These are phyloP conservation scores for Pogonomyrmex barbatus DNA, from an alignment of 1,140 invertebrate species.

Conservation along the genomic window DNA sequence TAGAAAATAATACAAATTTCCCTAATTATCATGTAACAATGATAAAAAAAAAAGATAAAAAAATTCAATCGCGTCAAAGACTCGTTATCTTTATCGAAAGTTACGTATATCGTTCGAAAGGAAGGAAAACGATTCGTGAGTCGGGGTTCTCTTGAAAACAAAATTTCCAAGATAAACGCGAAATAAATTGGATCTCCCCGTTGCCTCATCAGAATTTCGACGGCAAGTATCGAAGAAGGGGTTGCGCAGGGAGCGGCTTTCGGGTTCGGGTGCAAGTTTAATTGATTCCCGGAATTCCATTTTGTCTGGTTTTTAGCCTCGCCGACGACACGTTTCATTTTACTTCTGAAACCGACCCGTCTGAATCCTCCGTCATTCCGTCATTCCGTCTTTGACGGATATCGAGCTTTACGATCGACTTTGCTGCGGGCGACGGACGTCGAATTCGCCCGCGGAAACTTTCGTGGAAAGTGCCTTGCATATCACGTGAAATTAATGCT, in stretches of 20 bases:
- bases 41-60: neutral
- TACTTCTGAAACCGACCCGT: neutral
- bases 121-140: neutral
- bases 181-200: slow-evolving; percentile 41
- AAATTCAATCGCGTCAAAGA: neutral
- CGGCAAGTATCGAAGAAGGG: slow-evolving; percentile 35
- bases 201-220: neutral
- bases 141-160: neutral
- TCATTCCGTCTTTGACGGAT: slow-evolving; percentile 23
- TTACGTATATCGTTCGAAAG: neutral
- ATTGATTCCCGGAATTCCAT: slow-evolving; percentile 72
- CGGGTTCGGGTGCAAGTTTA: slow-evolving; percentile 69
- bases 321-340: slow-evolving; percentile 62
- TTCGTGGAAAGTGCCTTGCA: neutral
- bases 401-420: slow-evolving; percentile 66
- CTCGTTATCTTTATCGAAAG: neutral
- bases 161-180: slow-evolving; percentile 49
- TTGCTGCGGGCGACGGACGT: slow-evolving; percentile 54
- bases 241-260: slow-evolving; percentile 20
- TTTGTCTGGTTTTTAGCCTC: slow-evolving; percentile 66
- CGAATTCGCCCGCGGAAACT: slow-evolving; percentile 31
- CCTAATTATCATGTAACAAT: neutral
- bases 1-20: neutral
- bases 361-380: neutral
- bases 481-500: slow-evolving; percentile 42